phyloP scores from a whole-genome alignment of 2,797 vertebrate genomes.

The Hydrophis major region DNA sequence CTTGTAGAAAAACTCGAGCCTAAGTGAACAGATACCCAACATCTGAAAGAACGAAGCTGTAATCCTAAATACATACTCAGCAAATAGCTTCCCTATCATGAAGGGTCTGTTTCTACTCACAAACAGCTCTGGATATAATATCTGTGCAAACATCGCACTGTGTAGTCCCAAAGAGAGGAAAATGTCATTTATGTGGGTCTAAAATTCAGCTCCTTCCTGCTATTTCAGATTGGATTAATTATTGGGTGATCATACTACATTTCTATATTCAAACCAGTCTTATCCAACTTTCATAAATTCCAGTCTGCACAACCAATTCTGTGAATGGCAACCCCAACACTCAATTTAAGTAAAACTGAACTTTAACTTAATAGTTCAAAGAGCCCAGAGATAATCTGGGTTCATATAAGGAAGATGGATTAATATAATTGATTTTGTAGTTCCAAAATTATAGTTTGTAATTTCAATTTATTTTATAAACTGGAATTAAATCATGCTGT shows the following conservation, averaged over 20 bases:
- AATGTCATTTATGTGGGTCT: neutral
- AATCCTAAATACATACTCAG: conserved; percentile 48
- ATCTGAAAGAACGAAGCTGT: conserved; percentile 53
- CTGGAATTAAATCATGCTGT: neutral
- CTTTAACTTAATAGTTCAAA: neutral
- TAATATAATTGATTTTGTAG: neutral
- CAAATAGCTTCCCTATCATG: conserved; percentile 54
- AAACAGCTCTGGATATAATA: conserved; percentile 17
- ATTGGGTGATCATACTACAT: neutral
- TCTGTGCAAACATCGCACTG: conserved; percentile 32
- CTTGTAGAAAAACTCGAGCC: conserved; percentile 16
- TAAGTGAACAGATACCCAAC: conserved; percentile 50
- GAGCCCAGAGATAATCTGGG: neutral
- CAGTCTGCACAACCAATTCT: neutral
- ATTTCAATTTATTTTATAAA: neutral
- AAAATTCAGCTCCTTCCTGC: neutral
- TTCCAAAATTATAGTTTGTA: neutral
- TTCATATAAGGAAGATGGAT: neutral
- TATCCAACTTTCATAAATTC: neutral
- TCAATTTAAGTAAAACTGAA: neutral
- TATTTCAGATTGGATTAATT: neutral
- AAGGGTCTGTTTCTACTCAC: conserved; percentile 55
- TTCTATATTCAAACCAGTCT: neutral
- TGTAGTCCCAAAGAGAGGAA: neutral
- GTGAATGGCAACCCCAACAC: neutral